Base-by-base conservation (phyloP, 1,140 invertebrate genomes). In the Epicauta chinensis region DNA sequence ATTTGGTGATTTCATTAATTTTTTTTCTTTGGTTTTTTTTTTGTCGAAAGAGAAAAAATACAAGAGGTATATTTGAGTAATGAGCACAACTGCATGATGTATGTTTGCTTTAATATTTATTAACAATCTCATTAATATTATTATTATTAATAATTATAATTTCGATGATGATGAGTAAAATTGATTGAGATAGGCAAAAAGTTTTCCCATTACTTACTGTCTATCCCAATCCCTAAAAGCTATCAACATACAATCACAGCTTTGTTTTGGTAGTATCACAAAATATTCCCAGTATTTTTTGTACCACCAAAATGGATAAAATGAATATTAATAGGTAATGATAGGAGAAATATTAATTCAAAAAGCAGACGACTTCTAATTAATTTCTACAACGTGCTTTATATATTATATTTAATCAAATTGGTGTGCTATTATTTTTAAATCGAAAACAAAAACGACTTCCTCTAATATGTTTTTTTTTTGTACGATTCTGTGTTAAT, bases 281-380 rank as follows among this genome's bases (percentile, higher is more conserved):
- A 68, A 67, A 69, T 67, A 62, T 67, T 67, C 64, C 65, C 64
- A 67, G 64, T 66, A 69, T 67, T 66, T 68, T 67, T 64, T 62
- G 61, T 67, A 66, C 67, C 65, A 69, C 67, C 67, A 65, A 68
- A 66, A 60, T 56, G 58, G 64, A 64, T 60, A 54, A 53, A 56
- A 52, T 51, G 43, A 51, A 51, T 52, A 55, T n/a, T n/a, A n/a
- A n/a, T n/a, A n/a, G n/a, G n/a, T n/a, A n/a, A n/a, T n/a, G n/a
- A n/a, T n/a, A n/a, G n/a, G 4, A 23, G 23, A 23, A 23, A 5
- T 23, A 5, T 23, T 23, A 5, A 62, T 60, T 55, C 59, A 61
- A 23, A 45, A 61, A 61, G 50, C 53, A 37, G 52, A 53, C 36
- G 51, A 51, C 44, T 56, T 37, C 53, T 46, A 54, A 38, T 37